Base-by-base conservation (phyloP, 2,113 vertebrate genomes). In the Orthonyx spaldingii region DNA sequence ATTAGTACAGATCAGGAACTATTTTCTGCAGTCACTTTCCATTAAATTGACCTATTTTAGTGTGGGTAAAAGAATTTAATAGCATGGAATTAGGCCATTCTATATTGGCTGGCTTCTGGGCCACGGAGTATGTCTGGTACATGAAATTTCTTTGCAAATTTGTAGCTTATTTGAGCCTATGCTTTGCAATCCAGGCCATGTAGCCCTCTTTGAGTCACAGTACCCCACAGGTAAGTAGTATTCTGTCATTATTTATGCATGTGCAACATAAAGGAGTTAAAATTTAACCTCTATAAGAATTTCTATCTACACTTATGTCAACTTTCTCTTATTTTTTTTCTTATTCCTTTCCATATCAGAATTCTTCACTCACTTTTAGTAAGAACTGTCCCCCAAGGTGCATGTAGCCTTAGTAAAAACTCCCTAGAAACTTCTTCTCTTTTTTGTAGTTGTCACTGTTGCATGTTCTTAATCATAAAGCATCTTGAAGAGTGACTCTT, bases 11-110 rank as follows among this genome's bases (percentile, higher is more conserved):
- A 84, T 53, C 23, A 42, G 33, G 33, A 89, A 27, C 42, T 89
- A 39, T 65, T 78, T 41, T 87, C 32, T 91, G 21, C 60, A 52
- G 23, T 78, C 64, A 37, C 72, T 84, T 91, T 70, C 47, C 52
- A 70, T 70, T 26, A 78, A 94, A 52, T 56, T 93, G 87, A 87
- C 93, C 80, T 94, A 87, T 93, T 91, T 95, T 89, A 16, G 12
- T 37, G 13, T 81, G 46, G 9, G 5, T 63, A 63, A 71, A 89
- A 66, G 14, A 84, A 84, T 70, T 86, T 69, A 94, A 87, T 93
- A 78, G 23, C 42, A 78, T 94, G 84, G 76, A 96, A 94, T 66
- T 66, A 91, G 91, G 93, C 20, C 55, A 49, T 89, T 70, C 64
- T 81, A 53, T 70, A 66, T 30, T 55, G 81, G 33, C 42, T 71